A percentile compares a stretch with the other conserved stretches of the same genome.
Conservation (phyloP, 1,140 invertebrate species). For the Diachasma alloeum region DNA sequence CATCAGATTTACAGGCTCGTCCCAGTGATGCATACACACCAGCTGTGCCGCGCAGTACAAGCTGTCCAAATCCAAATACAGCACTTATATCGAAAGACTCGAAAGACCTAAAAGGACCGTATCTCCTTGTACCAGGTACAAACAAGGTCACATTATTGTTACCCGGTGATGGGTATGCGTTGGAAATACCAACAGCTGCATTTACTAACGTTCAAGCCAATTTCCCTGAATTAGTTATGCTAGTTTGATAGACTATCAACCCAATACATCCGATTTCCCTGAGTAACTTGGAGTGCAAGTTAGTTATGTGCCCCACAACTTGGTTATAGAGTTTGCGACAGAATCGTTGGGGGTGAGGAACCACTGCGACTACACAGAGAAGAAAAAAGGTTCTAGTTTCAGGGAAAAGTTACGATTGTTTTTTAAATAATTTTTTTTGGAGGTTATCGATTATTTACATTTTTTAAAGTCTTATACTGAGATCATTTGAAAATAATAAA, state of each 20-base stretch:
- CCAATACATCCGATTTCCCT: background rate
- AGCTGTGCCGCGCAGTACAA: constrained; percentile 61
- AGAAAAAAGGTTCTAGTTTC: too few relatives aligned
- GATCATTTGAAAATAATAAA: too few relatives aligned
- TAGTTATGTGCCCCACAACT: too few relatives aligned
- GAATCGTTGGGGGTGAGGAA: too few relatives aligned
- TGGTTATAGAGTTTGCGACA: too few relatives aligned
- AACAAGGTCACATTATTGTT: constrained; percentile 51
- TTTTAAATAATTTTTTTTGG: too few relatives aligned
- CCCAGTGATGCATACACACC: constrained; percentile 54
- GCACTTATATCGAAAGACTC: constrained; percentile 68
- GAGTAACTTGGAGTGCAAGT: background rate
- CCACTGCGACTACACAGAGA: too few relatives aligned
- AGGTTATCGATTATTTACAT: too few relatives aligned
- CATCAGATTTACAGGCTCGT: constrained; percentile 72
- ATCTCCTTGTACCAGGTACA: constrained; percentile 81
- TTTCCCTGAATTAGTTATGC: background rate
- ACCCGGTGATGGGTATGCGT: constrained; percentile 4
- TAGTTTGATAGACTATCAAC: background rate
- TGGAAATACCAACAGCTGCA: background rate
- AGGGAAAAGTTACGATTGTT: too few relatives aligned
- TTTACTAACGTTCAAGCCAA: background rate
- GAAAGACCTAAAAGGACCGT: constrained; percentile 76
- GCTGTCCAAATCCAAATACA: constrained; percentile 68
- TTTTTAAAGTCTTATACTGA: too few relatives aligned